Evolutionary conservation across 2,797 vertebrate genomes (phyloP).

Genomic region (Anisognathus igniventris): DNA sequence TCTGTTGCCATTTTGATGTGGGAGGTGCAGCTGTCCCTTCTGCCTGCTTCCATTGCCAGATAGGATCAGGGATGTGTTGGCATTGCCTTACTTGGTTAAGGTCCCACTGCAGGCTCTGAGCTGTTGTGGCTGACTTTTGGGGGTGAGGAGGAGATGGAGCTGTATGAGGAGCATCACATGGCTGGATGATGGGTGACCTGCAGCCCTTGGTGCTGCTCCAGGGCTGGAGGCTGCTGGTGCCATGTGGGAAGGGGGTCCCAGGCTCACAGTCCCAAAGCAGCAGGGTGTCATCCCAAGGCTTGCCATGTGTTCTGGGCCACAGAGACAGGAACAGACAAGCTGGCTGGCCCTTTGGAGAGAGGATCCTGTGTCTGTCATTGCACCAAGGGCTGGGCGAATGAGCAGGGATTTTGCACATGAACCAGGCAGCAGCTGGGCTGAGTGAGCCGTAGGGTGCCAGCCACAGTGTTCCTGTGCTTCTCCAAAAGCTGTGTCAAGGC

Average conservation of each 20-base stretch:
- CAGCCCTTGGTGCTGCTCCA: not conserved
- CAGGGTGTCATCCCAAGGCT: not conserved
- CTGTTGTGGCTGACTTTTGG: accelerated
- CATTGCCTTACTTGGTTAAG: not conserved
- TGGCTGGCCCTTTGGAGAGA: not conserved
- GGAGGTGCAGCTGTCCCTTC: not conserved
- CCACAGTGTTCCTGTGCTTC: accelerated
- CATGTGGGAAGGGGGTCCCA: not conserved
- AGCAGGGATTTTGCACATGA: not conserved
- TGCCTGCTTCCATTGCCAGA: not conserved
- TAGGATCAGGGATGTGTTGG: not conserved
- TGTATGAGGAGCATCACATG: accelerated
- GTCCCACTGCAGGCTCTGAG: not conserved
- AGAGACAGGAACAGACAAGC: not conserved
- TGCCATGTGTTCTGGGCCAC: accelerated
- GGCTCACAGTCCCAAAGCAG: not conserved
- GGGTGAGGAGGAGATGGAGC: not conserved
- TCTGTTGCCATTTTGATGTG: not conserved
- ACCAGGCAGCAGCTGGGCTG: not conserved
- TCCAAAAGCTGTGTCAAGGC: not conserved
- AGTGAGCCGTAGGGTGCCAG: accelerated
- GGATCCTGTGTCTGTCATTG: accelerated
- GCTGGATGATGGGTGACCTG: not conserved
- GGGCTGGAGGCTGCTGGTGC: not conserved
- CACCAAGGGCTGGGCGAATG: not conserved